A percentile compares a stretch with the other conserved stretches of the same genome.
These are phyloP conservation scores for Pyrochroa serraticornis DNA, from an alignment of 2,888 invertebrate genomes.

Conservation along the genomic window DNA sequence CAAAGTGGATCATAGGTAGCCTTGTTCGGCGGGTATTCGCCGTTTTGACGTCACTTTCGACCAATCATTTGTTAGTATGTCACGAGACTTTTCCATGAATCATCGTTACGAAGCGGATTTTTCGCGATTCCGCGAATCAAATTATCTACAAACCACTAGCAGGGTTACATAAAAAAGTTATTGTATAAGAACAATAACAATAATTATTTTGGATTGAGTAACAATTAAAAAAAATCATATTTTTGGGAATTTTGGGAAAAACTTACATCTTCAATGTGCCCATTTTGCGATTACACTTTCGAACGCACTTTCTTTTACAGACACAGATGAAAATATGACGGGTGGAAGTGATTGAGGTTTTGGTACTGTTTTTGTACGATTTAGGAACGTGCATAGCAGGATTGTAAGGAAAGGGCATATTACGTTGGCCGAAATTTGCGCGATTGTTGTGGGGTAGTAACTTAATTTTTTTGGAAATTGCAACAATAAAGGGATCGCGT, in stretches of 20 bases:
- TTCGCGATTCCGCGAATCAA: conserved; percentile 10
- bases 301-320: conserved; percentile 25
- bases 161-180: conserved; percentile 18
- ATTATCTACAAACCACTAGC: too few relatives aligned
- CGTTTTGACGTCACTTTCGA: conserved; percentile 16
- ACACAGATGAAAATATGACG: conserved; percentile 15
- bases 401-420: conserved; percentile 13
- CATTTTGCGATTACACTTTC: conserved; percentile 8
- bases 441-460: too few relatives aligned
- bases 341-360: not conserved
- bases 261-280: conserved; percentile 26
- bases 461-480: too few relatives aligned
- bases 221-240: too few relatives aligned
- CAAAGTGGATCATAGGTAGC: not conserved
- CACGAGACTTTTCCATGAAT: conserved; percentile 28
- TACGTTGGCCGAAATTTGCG: not conserved
- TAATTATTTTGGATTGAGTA: too few relatives aligned
- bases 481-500: too few relatives aligned
- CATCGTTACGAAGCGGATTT: conserved; percentile 26
- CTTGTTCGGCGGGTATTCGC: conserved; percentile 16
- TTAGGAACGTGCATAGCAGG: conserved; percentile 20
- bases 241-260: not conserved
- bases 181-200: not conserved
- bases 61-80: conserved; percentile 21
- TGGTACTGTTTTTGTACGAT: conserved; percentile 5